Evolutionary conservation across 2,888 invertebrate species (phyloP), one percentile per base, ranked within the genome.

Genomic region (Chloromyia formosa): DNA sequence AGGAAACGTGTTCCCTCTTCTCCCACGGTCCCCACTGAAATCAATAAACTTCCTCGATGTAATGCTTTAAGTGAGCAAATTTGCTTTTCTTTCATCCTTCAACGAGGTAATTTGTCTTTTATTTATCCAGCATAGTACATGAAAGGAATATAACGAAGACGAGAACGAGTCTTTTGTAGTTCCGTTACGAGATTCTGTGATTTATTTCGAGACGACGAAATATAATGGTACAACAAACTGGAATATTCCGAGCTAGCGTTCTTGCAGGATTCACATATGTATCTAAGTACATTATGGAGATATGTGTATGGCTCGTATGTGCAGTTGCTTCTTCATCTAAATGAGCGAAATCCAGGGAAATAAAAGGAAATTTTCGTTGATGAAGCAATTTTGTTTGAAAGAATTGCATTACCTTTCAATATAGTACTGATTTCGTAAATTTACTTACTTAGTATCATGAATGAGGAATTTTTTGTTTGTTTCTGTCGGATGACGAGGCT

Each of bases 31-130:
- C 10, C 2, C 12, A 49, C 56, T 18, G 23, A 42, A 62, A 62
- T 62, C 62, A 62, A 62, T 62, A 16, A n/a, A 23, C 10, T 62
- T 62, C 62, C 40, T n/a, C 4, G 16, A 7, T 35, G 14, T 18
- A n/a, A 23, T 23, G 42, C 18, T 40, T 23, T 62, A 62, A 62
- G 40, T 40, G 42, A 40, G 62, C 16, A 23, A 62, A 40, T 40
- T 16, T 40, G 62, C 62, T 18, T 40, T 23, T 60, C 23, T 62
- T 62, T 62, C 40, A 62, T 62, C 62, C 16, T 18, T 1, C n/a
- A 62, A 62, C 35, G 62, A 40, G 42, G 62, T 40, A 62, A 62
- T 62, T 62, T 62, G 62, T 62, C 62, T 62, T 40, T 62, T 35
- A 62, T 62, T 62, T 62, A 18, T 62, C 27, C 27, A 4, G 27